phyloP scores from a whole-genome alignment of 2,888 invertebrate species.

The Amaurobius ferox region DNA sequence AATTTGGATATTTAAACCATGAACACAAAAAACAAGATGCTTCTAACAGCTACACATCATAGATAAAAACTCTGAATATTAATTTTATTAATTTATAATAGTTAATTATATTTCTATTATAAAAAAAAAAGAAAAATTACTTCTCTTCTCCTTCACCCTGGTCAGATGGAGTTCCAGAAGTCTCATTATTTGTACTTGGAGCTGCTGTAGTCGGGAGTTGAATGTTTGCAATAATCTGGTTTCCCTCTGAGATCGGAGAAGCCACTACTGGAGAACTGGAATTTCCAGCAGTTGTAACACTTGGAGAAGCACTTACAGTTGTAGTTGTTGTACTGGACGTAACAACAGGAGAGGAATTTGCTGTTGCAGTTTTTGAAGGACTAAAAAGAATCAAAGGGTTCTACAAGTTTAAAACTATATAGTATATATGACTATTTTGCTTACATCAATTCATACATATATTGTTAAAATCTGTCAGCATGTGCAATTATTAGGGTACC shows the following conservation, averaged over 20 bases:
- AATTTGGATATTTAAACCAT: too few species aligned
- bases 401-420: not conserved
- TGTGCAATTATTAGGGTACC: too few species aligned
- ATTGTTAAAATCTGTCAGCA: not conserved
- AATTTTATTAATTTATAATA: too few species aligned
- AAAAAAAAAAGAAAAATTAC: too few species aligned
- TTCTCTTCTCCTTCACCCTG: constrained; percentile 56
- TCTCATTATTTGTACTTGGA: constrained; percentile 22
- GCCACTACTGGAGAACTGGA: constrained; percentile 40
- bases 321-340: not conserved
- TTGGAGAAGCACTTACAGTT: constrained; percentile 21
- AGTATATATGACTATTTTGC: not conserved
- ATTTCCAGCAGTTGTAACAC: not conserved
- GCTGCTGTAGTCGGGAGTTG: constrained; percentile 69
- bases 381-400: too few species aligned
- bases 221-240: constrained; percentile 69
- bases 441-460: not conserved
- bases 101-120: too few species aligned
- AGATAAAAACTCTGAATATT: too few species aligned
- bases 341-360: constrained; percentile 2
- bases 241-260: constrained; percentile 42
- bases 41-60: too few species aligned
- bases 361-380: constrained; percentile 4
- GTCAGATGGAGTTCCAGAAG: constrained; percentile 50
- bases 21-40: too few species aligned